Evolutionary conservation across 2,888 invertebrate species (phyloP), one percentile per base, ranked within the genome.

Genomic region (Ypsolopha sequella): DNA sequence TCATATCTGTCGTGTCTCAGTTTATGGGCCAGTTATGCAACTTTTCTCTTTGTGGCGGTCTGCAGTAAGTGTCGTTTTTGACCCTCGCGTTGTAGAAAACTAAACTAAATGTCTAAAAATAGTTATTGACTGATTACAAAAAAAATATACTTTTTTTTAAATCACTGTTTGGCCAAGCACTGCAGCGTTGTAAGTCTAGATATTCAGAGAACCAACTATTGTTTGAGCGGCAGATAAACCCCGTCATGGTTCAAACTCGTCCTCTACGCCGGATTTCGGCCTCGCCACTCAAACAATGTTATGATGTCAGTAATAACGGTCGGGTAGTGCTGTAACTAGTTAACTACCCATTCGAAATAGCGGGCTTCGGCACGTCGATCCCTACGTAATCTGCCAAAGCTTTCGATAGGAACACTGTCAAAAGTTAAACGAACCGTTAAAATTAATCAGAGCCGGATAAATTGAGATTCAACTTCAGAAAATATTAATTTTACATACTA

Each of bases 121-220:
- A n/a, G n/a, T n/a, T n/a, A n/a, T n/a, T n/a, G n/a, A n/a, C n/a
- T n/a, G n/a, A n/a, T n/a, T n/a, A n/a, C n/a, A n/a, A n/a, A n/a
- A n/a, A n/a, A n/a, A n/a, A n/a, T n/a, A n/a, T n/a, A n/a, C n/a
- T n/a, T 24, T 3, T 24, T 24, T 24, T 24, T 3, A 24, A 4
- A 24, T 35, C 34, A 33, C 10, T 67, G 65, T 69, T 70, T 73
- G 61, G 68, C 68, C 24, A 4, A 24, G 24, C 24, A 24, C 72
- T 57, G 73, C 68, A 53, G 24, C 47, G 68, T 63, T 78, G 73
- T 78, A 76, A 76, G 74, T 64, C 63, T 67, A 65, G 66, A 69
- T 72, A 73, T 75, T 73, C 70, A 61, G 61, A 61, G 60, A 68
- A 66, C 64, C 68, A 72, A 75, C 72, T 76, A 73, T 76, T 78